Evolutionary conservation across 2,888 invertebrate genomes (phyloP).

Genomic region (Drosophila neoperkinsi): DNA sequence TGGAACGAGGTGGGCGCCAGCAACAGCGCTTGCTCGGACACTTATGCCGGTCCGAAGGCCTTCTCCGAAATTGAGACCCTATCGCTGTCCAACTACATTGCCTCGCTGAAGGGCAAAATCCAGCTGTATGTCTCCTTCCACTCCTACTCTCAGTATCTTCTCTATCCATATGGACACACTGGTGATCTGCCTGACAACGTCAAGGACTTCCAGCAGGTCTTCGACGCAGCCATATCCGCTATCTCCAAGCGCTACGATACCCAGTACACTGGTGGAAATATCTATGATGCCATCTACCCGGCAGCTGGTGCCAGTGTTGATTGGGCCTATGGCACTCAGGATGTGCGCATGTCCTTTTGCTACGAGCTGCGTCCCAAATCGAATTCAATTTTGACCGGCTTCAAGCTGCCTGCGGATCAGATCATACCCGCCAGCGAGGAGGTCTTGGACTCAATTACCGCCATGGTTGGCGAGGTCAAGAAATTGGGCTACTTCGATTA

Average conservation of each 20-base stretch:
- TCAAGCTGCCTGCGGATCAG: conserved; percentile 88
- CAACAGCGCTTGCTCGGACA: conserved; percentile 87
- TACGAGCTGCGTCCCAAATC: conserved; percentile 87
- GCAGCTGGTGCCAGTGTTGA: conserved; percentile 90
- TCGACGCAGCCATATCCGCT: conserved; percentile 76
- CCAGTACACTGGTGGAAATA: conserved; percentile 87
- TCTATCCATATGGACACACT: conserved; percentile 90
- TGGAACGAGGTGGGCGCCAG: conserved; percentile 89
- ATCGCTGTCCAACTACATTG: conserved; percentile 87
- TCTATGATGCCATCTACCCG: conserved; percentile 86
- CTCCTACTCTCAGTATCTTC: conserved; percentile 90
- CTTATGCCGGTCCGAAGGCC: conserved; percentile 88
- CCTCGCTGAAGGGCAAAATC: conserved; percentile 86
- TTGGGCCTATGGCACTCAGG: conserved; percentile 90
- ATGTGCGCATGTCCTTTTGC: conserved; percentile 74
- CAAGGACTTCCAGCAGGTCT: conserved; percentile 85
- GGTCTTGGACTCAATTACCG: conserved; percentile 87
- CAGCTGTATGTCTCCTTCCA: conserved; percentile 90
- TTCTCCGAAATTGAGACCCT: conserved; percentile 88
- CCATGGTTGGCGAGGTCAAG: conserved; percentile 85
- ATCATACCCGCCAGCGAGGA: conserved; percentile 89
- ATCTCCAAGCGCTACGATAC: conserved; percentile 87
- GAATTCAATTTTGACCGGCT: conserved; percentile 87
- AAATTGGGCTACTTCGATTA: conserved; percentile 70
- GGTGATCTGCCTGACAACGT: conserved; percentile 86